Conservation (phyloP, 1,140 invertebrate genomes). For the Macrobrachium nipponense region DNA sequence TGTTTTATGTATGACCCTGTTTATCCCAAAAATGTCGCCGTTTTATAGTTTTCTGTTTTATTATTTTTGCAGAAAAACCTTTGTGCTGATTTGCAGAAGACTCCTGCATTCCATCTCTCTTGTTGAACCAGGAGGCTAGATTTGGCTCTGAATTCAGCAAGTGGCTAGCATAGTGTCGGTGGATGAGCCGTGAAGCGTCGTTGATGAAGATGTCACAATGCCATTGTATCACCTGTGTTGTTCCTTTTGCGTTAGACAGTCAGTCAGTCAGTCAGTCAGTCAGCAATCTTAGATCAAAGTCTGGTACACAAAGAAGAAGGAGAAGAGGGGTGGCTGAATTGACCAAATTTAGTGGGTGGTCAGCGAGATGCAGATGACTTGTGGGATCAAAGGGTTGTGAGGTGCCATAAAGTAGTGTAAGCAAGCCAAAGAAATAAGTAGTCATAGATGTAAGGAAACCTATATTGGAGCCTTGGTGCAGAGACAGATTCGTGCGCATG, state of each 20-base stretch:
- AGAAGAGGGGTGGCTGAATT: neutral
- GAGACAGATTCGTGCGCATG: conserved; percentile 28
- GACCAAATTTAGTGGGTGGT: conserved; percentile 1
- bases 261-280: neutral
- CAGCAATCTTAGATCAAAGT: neutral
- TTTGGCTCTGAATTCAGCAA: neutral
- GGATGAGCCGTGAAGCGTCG: neutral
- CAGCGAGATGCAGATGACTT: conserved; percentile 16
- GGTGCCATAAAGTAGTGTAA: conserved; percentile 59
- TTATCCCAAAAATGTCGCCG: neutral
- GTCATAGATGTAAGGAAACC: conserved; percentile 60
- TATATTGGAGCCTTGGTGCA: conserved; percentile 53
- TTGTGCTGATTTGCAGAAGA: conserved; percentile 28
- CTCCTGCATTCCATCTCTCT: conserved; percentile 27
- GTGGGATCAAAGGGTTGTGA: conserved; percentile 52
- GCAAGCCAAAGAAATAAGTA: conserved; percentile 61
- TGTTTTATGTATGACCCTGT: neutral
- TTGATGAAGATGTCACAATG: conserved; percentile 1
- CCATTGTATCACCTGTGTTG: neutral
- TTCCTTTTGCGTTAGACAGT: conserved; percentile 28
- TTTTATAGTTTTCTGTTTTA: neutral
- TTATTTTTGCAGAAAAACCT: conserved; percentile 31
- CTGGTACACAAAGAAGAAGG: conserved; percentile 10
- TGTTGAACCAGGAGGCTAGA: conserved; percentile 15
- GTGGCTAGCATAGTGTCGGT: neutral